Evolutionary conservation across 2,113 vertebrate species (phyloP).

Genomic region (Petaurus breviceps): DNA sequence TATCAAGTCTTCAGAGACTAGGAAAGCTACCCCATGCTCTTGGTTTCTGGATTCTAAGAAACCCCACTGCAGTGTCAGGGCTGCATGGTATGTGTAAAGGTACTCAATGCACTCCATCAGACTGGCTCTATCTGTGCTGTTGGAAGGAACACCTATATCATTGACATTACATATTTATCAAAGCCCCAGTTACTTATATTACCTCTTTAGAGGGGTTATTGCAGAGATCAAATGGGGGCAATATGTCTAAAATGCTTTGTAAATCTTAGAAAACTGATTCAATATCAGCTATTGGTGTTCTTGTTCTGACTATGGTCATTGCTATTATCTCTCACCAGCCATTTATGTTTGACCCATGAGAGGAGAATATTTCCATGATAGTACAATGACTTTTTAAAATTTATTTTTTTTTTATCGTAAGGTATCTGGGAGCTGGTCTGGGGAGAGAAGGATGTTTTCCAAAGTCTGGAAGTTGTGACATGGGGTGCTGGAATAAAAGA

Average conservation of each 20-base stretch:
- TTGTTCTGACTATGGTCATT: not conserved
- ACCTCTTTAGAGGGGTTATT: no score
- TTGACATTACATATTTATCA: no score
- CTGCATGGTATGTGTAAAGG: not conserved
- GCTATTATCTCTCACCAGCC: not conserved
- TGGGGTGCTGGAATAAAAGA: not conserved
- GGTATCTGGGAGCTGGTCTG: not conserved
- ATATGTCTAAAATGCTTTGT: no score
- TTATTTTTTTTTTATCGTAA: not conserved
- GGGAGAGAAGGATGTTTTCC: not conserved
- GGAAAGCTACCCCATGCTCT: not conserved
- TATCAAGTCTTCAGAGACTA: not conserved
- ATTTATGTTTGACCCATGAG: not conserved
- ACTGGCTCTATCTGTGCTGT: not conserved
- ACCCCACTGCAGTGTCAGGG: not conserved
- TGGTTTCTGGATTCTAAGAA: not conserved
- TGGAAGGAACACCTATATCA: no score
- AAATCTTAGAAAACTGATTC: no score
- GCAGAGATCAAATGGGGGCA: no score
- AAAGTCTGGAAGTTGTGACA: not conserved
- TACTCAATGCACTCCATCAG: not conserved
- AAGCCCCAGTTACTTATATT: no score
- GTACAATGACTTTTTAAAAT: not conserved
- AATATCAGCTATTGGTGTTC: not conserved
- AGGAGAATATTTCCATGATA: not conserved